Evolutionary conservation across 2,888 invertebrate species (phyloP).

Genomic region (Eulithis testata): DNA sequence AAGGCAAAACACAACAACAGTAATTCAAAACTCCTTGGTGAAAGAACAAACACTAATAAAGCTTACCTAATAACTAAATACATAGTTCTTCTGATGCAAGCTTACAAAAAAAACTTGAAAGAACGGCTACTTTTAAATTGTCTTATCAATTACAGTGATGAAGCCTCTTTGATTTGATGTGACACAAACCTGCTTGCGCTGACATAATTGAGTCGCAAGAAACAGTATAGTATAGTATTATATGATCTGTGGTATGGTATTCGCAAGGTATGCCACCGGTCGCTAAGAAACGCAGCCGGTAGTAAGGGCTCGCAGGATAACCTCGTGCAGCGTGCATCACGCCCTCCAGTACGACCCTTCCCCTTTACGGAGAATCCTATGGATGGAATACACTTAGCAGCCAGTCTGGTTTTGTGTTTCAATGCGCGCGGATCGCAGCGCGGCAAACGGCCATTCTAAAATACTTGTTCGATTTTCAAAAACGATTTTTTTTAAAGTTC

Average conservation of each 20-base stretch:
- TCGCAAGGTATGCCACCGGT: constrained; percentile 50
- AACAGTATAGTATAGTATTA: constrained; percentile 46
- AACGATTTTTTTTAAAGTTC: constrained; percentile 41
- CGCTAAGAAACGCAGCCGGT: constrained; percentile 52
- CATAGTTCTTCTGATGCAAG: too few relatives aligned
- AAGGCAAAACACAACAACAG: too few relatives aligned
- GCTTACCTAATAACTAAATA: too few relatives aligned
- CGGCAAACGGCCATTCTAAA: constrained; percentile 56
- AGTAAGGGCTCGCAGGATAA: constrained; percentile 77
- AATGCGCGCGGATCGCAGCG: constrained; percentile 76
- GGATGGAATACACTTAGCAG: constrained; percentile 76
- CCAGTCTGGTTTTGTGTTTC: constrained; percentile 82
- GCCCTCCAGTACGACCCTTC: constrained; percentile 82
- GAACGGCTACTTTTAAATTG: not conserved
- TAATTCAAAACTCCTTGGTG: too few relatives aligned
- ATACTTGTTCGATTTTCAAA: constrained; percentile 70
- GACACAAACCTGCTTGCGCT: not conserved
- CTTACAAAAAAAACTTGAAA: too few relatives aligned
- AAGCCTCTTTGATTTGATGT: not conserved
- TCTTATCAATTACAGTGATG: not conserved
- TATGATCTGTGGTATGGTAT: constrained; percentile 38
- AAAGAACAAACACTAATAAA: too few relatives aligned
- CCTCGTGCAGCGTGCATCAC: constrained; percentile 78
- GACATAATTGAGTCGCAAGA: constrained; percentile 9
- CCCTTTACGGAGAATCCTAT: constrained; percentile 81